Evolutionary conservation across 1,140 invertebrate species (phyloP), one percentile per base, ranked within the genome.

Genomic region (Holotrichia oblita): DNA sequence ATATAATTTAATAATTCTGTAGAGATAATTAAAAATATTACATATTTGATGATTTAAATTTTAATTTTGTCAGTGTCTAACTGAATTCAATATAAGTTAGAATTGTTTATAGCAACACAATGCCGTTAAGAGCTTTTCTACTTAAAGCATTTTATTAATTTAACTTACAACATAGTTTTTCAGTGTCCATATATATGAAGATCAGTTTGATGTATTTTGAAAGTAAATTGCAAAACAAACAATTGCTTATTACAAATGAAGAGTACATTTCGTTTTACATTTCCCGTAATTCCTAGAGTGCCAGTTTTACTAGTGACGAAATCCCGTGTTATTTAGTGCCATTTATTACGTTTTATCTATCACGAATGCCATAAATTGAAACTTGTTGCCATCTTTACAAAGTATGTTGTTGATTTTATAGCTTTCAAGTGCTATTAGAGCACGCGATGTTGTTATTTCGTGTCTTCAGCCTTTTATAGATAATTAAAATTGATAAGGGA

Each of bases 251-350:
- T 64, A 4, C 12, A 64, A 22, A 22, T 64, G 22, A 69, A 69
- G n/a, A n/a, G 12, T 24, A 17, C 20, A 69, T 69, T 69, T 7
- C 12, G 17, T 34, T 69, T 69, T 69, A 69, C 61, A 69, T 69
- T 69, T 69, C 61, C 14, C 2, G 12, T 24, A 34, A 34, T 69
- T 69, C n/a, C 17, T 69, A 34, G 27, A 34, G 61, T 27, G 61
- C 61, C 61, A 69, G 61, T 69, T 69, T 12, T 27, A 34, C 61
- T 69, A 69, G 61, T 69, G 17, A 69, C 61, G 17, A 76, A 76
- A 34, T 44, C 75, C 75, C 75, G 75, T 76, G 75, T 76, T 48
- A 55, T 14, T 17, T 74, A 76, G 75, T 76, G 75, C 75, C 75
- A 76, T 76, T 74, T 74, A 44, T 41, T 44, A 69, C 61, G 22